A percentile compares a stretch with the other conserved stretches of the same genome.
Evolutionary conservation across 2,888 invertebrate genomes (phyloP).

Genomic region (Hydraecia micacea): DNA sequence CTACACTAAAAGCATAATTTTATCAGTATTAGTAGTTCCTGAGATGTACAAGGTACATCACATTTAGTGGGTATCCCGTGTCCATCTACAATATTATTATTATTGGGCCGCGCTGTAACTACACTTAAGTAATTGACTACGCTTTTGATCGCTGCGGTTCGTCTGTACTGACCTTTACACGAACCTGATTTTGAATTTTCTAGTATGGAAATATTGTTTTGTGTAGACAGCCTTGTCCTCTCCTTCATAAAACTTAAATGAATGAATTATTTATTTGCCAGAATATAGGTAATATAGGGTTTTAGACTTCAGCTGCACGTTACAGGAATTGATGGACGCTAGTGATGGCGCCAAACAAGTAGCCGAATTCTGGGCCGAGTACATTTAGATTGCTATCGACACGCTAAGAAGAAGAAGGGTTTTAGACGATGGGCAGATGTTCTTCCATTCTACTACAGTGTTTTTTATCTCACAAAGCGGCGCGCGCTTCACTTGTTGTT

Average conservation of each 20-base stretch:
- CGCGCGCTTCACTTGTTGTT: not conserved
- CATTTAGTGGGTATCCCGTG: conserved; percentile 24
- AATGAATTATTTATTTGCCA: not conserved
- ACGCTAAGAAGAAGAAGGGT: too few relatives aligned
- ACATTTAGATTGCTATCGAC: too few relatives aligned
- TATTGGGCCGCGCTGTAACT: conserved; percentile 33
- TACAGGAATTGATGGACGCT: too few relatives aligned
- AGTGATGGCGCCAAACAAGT: too few relatives aligned
- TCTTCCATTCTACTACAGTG: not conserved
- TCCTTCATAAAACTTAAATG: not conserved
- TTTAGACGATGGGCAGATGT: not conserved
- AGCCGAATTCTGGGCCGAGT: too few relatives aligned
- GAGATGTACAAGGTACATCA: conserved; percentile 6
- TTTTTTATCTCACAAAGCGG: not conserved
- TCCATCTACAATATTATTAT: conserved; percentile 36
- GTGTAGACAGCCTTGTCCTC: not conserved
- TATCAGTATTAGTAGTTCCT: not conserved
- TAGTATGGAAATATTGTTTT: conserved; percentile 15
- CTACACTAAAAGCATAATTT: conserved; percentile 24
- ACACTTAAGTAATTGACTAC: conserved; percentile 32
- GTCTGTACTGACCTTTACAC: conserved; percentile 11
- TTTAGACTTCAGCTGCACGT: too few relatives aligned
- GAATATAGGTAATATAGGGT: not conserved
- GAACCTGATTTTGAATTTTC: conserved; percentile 1
- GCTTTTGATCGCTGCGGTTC: conserved; percentile 23